Percentiles rank a stretch among this genome's conserved stretches.
Conservation (phyloP, 2,797 vertebrate species). For the Todus mexicanus region DNA sequence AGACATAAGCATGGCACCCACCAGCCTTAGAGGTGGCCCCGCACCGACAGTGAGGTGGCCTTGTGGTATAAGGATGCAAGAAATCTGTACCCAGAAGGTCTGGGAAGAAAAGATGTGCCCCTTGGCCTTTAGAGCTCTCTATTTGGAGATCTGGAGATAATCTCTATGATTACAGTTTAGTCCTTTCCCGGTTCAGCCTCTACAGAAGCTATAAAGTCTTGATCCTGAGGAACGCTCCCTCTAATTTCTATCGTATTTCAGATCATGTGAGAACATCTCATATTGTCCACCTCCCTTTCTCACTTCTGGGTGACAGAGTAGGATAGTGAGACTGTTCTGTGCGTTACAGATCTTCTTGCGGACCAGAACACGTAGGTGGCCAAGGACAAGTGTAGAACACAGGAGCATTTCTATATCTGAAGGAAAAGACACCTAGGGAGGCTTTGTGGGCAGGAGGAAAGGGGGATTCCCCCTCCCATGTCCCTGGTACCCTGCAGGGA, state of each 20-base stretch:
- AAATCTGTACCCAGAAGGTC: not conserved
- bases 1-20: not conserved
- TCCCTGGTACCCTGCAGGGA: not conserved
- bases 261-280: not conserved
- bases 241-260: not conserved
- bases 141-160: not conserved
- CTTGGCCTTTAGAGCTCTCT: not conserved
- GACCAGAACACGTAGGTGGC: not conserved
- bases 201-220: not conserved
- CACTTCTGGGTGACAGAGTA: accelerated
- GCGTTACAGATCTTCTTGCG: not conserved
- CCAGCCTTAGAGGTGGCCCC: not conserved
- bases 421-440: not conserved
- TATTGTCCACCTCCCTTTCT: not conserved
- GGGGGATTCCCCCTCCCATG: not conserved
- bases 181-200: not conserved
- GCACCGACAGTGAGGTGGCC: not conserved
- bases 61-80: not conserved
- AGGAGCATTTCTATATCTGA: not conserved
- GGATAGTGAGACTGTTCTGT: not conserved
- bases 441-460: not conserved
- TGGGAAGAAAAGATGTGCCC: too few relatives aligned
- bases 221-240: not conserved
- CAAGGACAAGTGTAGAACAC: not conserved
- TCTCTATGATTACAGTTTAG: not conserved